Evolutionary conservation across 2,797 vertebrate genomes (phyloP), one percentile per base, ranked within the genome.

Genomic region (Alca torda): DNA sequence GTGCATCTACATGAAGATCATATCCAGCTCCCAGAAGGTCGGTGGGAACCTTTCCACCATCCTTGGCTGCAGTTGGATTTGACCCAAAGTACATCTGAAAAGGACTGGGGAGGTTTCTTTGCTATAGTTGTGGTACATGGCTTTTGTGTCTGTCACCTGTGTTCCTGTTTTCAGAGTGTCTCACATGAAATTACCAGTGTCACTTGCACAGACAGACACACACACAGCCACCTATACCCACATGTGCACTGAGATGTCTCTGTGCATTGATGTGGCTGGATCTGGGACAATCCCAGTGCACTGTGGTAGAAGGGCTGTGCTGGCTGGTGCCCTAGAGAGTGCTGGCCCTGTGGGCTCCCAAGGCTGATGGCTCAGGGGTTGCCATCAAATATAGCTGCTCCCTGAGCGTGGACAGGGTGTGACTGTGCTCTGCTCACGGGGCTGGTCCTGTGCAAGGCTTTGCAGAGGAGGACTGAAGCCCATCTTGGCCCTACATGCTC

Each of bases 361-460:
- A 24, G 33, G 39, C 53, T 64, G 60, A 21, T 92, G 65, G 48
- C 39, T 88, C 25, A 60, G 25, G 53, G 64, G 68, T 61, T 73
- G 30, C 43, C 59, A 79, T 50, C 63, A 57, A 45, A 64, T 39
- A 7, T 10, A 90, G 59, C 45, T 13, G 24, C n/a, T 79, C 54
- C n/a, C 33, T 43, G 31, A 79, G 54, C 0, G 0, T 48, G 50
- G 24, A 68, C 35, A 43, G 60, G 20, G 19, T 90, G 56, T 0
- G 6, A 0, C 35, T n/a, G n/a, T 54, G 51, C 16, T 25, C 37
- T 72, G 50, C 33, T 91, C 7, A 4, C 3, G 17, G 41, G 15
- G 35, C 5, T 48, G 45, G 24, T 56, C 17, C 41, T 72, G 9
- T 60, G 54, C 46, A 73, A 59, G 57, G 21, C 39, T 77, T 79